Conservation (phyloP, 2,113 vertebrate species). For the Microtus ochrogaster region DNA sequence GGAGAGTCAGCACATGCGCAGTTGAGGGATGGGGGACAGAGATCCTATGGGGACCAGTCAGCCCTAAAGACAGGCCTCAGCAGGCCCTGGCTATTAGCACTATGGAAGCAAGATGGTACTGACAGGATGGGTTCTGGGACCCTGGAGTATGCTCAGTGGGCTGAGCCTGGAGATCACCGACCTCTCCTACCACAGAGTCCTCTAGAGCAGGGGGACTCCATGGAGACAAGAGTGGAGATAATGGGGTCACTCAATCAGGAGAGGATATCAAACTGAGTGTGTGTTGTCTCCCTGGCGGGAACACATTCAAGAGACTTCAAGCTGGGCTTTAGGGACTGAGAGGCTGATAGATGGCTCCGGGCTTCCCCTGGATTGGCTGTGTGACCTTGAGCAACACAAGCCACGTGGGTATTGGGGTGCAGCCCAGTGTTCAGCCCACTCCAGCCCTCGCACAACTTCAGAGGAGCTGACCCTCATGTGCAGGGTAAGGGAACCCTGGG, state of each 20-base stretch:
- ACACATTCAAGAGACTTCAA: no score
- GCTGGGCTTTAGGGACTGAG: neutral
- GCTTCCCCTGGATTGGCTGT: neutral
- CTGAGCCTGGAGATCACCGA: neutral
- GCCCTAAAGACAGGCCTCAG: neutral
- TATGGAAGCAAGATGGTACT: no score
- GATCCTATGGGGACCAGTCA: neutral
- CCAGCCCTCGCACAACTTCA: no score
- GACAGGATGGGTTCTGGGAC: neutral
- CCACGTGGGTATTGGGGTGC: neutral
- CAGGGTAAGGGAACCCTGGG: rapidly evolving
- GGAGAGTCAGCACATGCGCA: neutral
- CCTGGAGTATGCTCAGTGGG: neutral
- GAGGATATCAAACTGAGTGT: neutral
- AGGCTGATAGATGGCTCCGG: rapidly evolving
- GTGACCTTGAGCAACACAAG: neutral
- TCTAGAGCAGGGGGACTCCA: neutral
- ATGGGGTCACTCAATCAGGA: neutral
- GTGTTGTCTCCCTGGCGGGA: rapidly evolving
- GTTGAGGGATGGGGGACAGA: neutral
- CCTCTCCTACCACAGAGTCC: neutral
- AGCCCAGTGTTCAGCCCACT: neutral
- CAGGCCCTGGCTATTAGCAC: neutral
- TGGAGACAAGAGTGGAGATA: neutral
- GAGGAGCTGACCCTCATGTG: neutral